Evolutionary conservation across 2,113 vertebrate species (phyloP).

Genomic region (Peromyscus maniculatus): DNA sequence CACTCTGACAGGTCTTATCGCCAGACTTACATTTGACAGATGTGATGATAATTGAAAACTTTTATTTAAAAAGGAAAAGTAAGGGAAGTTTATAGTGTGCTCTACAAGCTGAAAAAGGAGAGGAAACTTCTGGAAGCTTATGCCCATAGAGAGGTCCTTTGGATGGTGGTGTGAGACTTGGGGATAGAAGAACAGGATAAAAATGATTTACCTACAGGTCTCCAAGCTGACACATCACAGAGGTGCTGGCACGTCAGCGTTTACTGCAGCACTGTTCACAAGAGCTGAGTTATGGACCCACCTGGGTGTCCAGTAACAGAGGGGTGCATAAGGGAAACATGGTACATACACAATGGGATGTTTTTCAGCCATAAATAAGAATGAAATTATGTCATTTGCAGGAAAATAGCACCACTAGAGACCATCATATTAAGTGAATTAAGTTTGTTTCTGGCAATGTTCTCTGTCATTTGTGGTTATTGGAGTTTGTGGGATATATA

Average conservation of each 20-base stretch:
- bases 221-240: not conserved
- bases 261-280: not conserved
- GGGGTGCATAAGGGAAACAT: too few species aligned
- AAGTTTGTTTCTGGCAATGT: not conserved
- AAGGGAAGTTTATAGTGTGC: not conserved
- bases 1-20: conserved; percentile 28
- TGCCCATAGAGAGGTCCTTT: not conserved
- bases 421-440: not conserved
- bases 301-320: not conserved
- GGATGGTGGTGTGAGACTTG: not conserved
- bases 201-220: not conserved
- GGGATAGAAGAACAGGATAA: not conserved
- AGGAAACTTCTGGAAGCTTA: not conserved
- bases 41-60: conserved; percentile 55
- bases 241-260: rapidly evolving
- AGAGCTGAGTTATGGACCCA: not conserved
- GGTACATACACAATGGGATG: too few species aligned
- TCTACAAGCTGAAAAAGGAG: not conserved
- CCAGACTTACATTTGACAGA: conserved; percentile 21
- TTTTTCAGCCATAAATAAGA: not conserved
- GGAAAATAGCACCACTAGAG: not conserved
- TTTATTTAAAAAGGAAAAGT: conserved; percentile 34
- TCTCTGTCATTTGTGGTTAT: not conserved
- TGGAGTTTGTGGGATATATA: not conserved
- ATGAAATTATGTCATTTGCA: not conserved